Evolutionary conservation across 2,888 invertebrate genomes (phyloP).

Genomic region (Patella depressa): DNA sequence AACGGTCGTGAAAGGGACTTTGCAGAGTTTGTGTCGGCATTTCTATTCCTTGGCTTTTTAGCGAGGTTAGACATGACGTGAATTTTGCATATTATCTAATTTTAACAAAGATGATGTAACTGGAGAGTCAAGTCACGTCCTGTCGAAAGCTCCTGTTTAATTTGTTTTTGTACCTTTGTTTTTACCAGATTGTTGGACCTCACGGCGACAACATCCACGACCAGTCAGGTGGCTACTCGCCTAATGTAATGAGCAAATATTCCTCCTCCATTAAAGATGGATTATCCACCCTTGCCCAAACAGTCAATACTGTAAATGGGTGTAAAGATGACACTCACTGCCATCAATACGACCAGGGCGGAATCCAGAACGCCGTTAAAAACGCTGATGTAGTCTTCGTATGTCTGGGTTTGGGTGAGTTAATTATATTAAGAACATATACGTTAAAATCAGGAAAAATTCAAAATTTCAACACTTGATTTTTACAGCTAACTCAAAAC

Average conservation of each 20-base stretch:
- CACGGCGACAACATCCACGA: constrained; percentile 58
- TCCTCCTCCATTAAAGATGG: constrained; percentile 51
- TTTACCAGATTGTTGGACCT: constrained; percentile 62
- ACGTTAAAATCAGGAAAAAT: too few relatives aligned
- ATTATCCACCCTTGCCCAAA: constrained; percentile 39
- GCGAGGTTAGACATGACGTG: too few relatives aligned
- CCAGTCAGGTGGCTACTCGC: constrained; percentile 61
- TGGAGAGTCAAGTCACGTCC: too few relatives aligned
- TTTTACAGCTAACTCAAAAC: too few relatives aligned
- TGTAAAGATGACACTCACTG: constrained; percentile 50
- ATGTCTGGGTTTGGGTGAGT: constrained; percentile 58
- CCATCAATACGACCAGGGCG: constrained; percentile 41
- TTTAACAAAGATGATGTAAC: too few relatives aligned
- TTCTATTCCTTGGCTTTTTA: too few relatives aligned
- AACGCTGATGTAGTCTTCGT: constrained; percentile 52
- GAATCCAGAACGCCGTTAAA: constrained; percentile 43
- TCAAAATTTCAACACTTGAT: too few relatives aligned
- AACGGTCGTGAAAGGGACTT: too few relatives aligned
- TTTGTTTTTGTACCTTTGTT: not conserved
- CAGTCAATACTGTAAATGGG: constrained; percentile 48
- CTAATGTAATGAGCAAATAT: constrained; percentile 44
- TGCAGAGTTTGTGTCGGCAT: too few relatives aligned
- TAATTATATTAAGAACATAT: not conserved
- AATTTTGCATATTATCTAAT: too few relatives aligned
- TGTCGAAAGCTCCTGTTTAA: too few relatives aligned